Conservation (phyloP, 2,888 invertebrate genomes). For the Cataglyphis altisquamis region DNA sequence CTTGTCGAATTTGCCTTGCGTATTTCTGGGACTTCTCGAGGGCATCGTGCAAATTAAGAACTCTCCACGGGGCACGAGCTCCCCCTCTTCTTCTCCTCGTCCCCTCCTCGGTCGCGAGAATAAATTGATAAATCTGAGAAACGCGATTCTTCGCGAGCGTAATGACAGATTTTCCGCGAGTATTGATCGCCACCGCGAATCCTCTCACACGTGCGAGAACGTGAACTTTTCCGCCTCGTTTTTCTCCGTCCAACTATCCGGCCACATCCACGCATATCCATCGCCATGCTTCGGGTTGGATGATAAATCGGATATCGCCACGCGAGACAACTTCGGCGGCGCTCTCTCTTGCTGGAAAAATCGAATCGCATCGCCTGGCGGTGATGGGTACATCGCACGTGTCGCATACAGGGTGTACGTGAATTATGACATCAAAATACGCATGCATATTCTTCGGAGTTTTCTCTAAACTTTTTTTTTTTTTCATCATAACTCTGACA, state of each 20-base stretch:
- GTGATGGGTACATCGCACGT: slow-evolving; percentile 20
- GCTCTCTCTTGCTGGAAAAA: slow-evolving; percentile 32
- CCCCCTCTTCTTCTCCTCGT: background rate
- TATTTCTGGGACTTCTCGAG: background rate
- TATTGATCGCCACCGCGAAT: slow-evolving; percentile 23
- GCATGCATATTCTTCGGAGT: background rate
- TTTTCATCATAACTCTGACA: background rate
- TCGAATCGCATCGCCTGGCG: slow-evolving; percentile 34
- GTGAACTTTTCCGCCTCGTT: slow-evolving; percentile 23
- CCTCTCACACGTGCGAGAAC: slow-evolving; percentile 21
- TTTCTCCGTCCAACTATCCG: slow-evolving; percentile 11
- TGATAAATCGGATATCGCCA: slow-evolving; percentile 50
- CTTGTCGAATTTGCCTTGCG: background rate
- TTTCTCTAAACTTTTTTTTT: background rate
- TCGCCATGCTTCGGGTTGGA: slow-evolving; percentile 9
- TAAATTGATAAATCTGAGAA: slow-evolving; percentile 2
- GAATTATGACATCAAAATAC: slow-evolving; percentile 21
- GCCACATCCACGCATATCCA: slow-evolving; percentile 33
- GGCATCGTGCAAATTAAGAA: background rate
- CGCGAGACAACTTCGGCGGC: slow-evolving; percentile 38
- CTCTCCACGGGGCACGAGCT: background rate
- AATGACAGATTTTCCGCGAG: slow-evolving; percentile 1
- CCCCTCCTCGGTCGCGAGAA: background rate
- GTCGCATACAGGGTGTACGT: slow-evolving; percentile 25
- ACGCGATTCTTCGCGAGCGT: background rate